Evolutionary conservation across 2,113 vertebrate genomes (phyloP), one percentile per base, ranked within the genome.

Genomic region (Onychostoma macrolepis): DNA sequence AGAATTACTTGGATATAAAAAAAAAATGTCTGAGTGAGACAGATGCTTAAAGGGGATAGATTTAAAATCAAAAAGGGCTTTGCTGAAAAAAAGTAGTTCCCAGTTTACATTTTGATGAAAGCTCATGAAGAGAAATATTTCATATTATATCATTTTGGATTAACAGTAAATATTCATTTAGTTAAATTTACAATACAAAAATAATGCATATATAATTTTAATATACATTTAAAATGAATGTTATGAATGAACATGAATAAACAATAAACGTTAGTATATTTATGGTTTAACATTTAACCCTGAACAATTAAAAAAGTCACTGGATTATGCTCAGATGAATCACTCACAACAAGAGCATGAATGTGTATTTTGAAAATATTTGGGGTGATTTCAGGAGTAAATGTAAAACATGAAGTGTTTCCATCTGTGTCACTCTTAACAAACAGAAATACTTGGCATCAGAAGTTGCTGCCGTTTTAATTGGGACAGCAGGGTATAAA

Each of bases 401-500:
- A 41, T n/a, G 67, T 71, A 12, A 43, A 75, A 41, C 21, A 75
- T 61, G 33, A 80, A 36, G 6, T 26, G 50, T 11, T 56, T 56
- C 9, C 28, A 56, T 79, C 48, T 53, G 28, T 71, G 72, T 63
- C 33, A 41, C 33, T 77, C n/a, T 13, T 17, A 38, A 38, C 33
- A 33, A 58, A 30, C 78, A 80, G 7, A 43, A 67, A 65, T 41
- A 65, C 15, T 24, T 26, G 30, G 45, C 12, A 28, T 24, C 41
- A 28, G 12, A 21, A n/a, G 21, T 17, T 36, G 19, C 24, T 50
- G 75, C 75, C 1, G 17, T 83, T 53, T 83, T 50, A 30, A 84
- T 43, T 45, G 75, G 61, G 41, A 43, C 87, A 69, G 65, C 72
- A 77, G 56, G 87, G 9, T 80, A 72, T 45, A 41, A 28, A 41